phyloP scores from a whole-genome alignment of 2,888 invertebrate genomes.

The Caenorhabditis angaria region DNA sequence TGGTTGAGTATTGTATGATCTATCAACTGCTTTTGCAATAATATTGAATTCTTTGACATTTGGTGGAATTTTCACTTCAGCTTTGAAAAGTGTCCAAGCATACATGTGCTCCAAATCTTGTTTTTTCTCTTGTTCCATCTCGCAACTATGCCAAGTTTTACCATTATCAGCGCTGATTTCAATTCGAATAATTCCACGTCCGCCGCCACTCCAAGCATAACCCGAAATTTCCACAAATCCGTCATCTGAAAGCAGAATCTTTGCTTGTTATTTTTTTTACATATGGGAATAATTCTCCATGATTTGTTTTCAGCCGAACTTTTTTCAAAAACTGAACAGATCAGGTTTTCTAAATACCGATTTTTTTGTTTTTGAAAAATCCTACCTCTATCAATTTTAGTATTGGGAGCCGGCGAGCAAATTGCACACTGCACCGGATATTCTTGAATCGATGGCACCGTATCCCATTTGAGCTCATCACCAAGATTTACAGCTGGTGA shows the following conservation, averaged over 20 bases:
- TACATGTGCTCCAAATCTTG: conserved; percentile 78
- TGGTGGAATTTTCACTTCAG: conserved; percentile 52
- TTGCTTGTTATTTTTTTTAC: too few relatives aligned
- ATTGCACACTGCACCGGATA: conserved; percentile 93
- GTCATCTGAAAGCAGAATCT: conserved; percentile 52
- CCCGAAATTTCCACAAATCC: conserved; percentile 73
- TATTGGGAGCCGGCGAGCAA: conserved; percentile 82
- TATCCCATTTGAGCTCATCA: conserved; percentile 62
- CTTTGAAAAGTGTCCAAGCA: conserved; percentile 88
- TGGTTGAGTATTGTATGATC: conserved; percentile 87
- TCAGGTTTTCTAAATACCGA: background rate
- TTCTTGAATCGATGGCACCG: conserved; percentile 86
- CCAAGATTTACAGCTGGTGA: conserved; percentile 63
- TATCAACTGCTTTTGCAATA: conserved; percentile 80
- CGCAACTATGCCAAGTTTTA: conserved; percentile 82
- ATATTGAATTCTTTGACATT: conserved; percentile 73
- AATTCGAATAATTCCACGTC: conserved; percentile 86
- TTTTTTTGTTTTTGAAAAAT: background rate
- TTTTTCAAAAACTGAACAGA: too few relatives aligned
- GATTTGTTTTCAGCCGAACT: too few relatives aligned
- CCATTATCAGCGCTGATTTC: conserved; percentile 85
- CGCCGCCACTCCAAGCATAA: conserved; percentile 86
- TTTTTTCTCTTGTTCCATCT: conserved; percentile 73
- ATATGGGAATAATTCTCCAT: too few relatives aligned
- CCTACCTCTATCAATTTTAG: conserved; percentile 79